Evolutionary conservation across 1,140 invertebrate genomes (phyloP).

Genomic region (Chionoecetes opilio): DNA sequence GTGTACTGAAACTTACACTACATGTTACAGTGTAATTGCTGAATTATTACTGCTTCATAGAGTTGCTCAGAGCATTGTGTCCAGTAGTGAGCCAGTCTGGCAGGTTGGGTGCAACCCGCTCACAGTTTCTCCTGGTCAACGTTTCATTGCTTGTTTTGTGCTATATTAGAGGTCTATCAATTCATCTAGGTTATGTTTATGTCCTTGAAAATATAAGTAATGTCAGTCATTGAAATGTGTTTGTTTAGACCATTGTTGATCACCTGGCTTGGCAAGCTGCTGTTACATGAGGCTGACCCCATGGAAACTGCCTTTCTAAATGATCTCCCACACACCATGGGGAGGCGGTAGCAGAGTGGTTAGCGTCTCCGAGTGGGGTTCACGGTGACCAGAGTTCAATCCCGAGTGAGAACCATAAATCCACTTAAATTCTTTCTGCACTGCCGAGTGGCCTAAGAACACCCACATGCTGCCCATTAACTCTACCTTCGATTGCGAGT

Average conservation of each 20-base stretch:
- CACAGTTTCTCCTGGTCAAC: constrained; percentile 52
- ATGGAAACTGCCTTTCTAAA: too few species aligned
- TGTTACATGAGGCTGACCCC: too few species aligned
- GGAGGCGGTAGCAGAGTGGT: too few species aligned
- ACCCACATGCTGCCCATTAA: too few species aligned
- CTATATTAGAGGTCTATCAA: constrained; percentile 49
- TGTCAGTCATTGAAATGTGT: constrained; percentile 35
- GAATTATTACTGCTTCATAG: constrained; percentile 61
- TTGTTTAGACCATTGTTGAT: neutral
- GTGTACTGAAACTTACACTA: constrained; percentile 53
- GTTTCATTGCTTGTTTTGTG: constrained; percentile 67
- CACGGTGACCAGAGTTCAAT: too few species aligned
- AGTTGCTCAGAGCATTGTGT: constrained; percentile 59
- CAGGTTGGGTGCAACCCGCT: constrained; percentile 48
- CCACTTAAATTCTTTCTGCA: too few species aligned
- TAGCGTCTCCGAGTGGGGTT: too few species aligned
- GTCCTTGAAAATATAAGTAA: constrained; percentile 54
- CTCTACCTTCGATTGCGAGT: too few species aligned
- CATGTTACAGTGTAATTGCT: constrained; percentile 32
- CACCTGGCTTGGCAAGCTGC: too few species aligned
- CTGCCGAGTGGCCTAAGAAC: too few species aligned
- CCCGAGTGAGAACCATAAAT: too few species aligned
- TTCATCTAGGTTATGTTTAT: constrained; percentile 46
- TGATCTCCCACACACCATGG: too few species aligned
- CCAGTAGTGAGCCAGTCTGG: constrained; percentile 35